Evolutionary conservation across 2,113 vertebrate genomes (phyloP), one percentile per base, ranked within the genome.

Genomic region (Cyprinus carpio): DNA sequence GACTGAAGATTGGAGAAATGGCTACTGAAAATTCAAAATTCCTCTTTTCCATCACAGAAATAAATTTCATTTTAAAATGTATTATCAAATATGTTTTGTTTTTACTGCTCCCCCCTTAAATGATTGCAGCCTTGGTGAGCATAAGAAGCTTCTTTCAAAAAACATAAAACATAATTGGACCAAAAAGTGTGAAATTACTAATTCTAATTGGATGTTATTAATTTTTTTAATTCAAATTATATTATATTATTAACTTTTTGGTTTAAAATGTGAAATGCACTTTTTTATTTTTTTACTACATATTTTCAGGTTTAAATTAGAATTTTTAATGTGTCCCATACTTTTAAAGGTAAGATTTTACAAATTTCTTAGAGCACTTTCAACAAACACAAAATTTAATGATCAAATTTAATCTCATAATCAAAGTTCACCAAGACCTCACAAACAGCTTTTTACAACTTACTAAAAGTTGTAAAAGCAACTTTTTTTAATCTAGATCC

Each of bases 401-500:
- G 75, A 51, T 77, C n/a, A 77, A 56, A 77, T 56, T 56, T 12
- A 31, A 77, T 77, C 27, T 62, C 54, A 79, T 13, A n/a, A 78
- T 58, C 54, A 79, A 40, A n/a, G 56, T 58, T 25, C 37, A 2
- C 20, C 4, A 81, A 46, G 34, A 27, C 54, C 54, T 40, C 34
- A 15, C 54, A 60, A 60, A 60, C 20, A 18, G 13, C 34, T 20
- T 65, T 81, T 81, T 76, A 65, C 15, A 43, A 46, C 43, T 67
- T 81, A 10, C 43, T 31, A 27, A 29, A 49, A 81, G 43, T 8
- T 29, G n/a, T 81, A 81, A 81, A 81, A 67, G 62, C 62, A 67
- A 43, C 43, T 64, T 81, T 46, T 75, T 75, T 81, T 65, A 65
- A 81, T 81, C 58, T 81, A 64, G n/a, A 81, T 64, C 8, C n/a